phyloP scores from a whole-genome alignment of 2,113 vertebrate species.

The Psophia crepitans region DNA sequence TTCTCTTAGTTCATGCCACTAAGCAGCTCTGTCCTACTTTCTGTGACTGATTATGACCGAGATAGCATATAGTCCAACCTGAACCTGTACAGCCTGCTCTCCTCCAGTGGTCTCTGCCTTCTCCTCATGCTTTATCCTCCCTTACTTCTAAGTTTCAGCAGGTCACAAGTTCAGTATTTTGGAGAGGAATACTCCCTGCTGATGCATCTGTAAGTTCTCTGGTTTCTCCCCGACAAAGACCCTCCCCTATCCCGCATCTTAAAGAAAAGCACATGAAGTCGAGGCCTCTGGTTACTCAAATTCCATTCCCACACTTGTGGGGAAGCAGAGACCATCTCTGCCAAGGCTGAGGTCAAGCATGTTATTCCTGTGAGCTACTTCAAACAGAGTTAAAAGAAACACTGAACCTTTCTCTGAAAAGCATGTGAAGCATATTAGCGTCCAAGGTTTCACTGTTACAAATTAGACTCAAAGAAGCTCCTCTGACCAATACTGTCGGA shows the following conservation, averaged over 20 bases:
- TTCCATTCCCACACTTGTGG: constrained; percentile 49
- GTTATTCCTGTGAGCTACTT: constrained; percentile 26
- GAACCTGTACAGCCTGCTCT: not conserved
- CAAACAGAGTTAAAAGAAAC: not conserved
- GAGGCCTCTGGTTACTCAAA: not conserved
- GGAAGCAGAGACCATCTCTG: constrained; percentile 25
- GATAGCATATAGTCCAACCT: too few relatives aligned
- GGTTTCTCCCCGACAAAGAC: not conserved
- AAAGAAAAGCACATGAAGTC: not conserved
- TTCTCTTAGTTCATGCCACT: not conserved
- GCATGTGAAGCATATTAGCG: not conserved
- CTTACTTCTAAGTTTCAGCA: not conserved
- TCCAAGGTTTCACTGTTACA: not conserved
- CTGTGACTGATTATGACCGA: not conserved
- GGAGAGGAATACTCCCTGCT: not conserved
- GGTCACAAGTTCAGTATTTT: not conserved
- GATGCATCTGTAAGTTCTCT: not conserved
- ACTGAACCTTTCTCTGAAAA: not conserved
- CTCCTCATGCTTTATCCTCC: not conserved
- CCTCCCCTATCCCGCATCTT: not conserved
- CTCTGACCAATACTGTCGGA: not conserved
- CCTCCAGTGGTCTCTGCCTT: not conserved
- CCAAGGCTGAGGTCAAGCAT: constrained; percentile 47
- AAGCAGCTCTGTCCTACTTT: not conserved
- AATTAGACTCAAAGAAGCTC: not conserved